Evolutionary conservation across 2,113 vertebrate genomes (phyloP).

Genomic region (Pristiophorus japonicus): DNA sequence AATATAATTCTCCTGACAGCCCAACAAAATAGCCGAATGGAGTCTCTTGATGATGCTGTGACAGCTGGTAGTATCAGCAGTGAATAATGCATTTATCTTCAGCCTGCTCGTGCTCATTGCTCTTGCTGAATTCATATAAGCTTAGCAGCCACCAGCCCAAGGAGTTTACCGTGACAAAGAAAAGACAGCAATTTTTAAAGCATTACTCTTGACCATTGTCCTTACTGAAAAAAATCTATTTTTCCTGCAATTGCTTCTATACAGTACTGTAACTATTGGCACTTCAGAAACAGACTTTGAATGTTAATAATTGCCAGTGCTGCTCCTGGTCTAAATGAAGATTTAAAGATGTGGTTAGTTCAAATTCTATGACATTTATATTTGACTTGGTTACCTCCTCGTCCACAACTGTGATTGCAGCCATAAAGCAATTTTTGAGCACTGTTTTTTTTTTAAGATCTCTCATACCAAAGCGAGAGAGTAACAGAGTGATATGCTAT

Average conservation of each 20-base stretch:
- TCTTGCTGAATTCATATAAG: not conserved
- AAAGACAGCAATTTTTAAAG: not conserved
- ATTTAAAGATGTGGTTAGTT: not conserved
- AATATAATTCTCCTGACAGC: not conserved
- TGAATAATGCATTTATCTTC: not conserved
- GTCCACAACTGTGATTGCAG: not conserved
- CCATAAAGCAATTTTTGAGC: not conserved
- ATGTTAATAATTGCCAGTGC: not conserved
- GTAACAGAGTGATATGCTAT: too few species aligned
- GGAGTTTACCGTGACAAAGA: not conserved
- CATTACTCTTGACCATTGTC: not conserved
- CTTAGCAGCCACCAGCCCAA: not conserved
- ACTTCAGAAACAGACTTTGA: not conserved
- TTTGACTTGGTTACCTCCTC: not conserved
- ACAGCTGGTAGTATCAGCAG: not conserved
- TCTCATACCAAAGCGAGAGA: too few species aligned
- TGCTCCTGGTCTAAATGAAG: not conserved
- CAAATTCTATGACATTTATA: not conserved
- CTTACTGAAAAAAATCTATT: not conserved
- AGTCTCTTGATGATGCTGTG: not conserved
- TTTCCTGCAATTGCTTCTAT: too few species aligned
- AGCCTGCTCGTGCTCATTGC: not conserved
- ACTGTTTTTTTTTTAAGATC: not conserved
- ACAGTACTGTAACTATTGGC: not conserved
- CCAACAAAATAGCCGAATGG: not conserved